These are phyloP conservation scores for Muscidifurax raptorellus DNA, from an alignment of 1,140 invertebrate species.

Conservation along the genomic window DNA sequence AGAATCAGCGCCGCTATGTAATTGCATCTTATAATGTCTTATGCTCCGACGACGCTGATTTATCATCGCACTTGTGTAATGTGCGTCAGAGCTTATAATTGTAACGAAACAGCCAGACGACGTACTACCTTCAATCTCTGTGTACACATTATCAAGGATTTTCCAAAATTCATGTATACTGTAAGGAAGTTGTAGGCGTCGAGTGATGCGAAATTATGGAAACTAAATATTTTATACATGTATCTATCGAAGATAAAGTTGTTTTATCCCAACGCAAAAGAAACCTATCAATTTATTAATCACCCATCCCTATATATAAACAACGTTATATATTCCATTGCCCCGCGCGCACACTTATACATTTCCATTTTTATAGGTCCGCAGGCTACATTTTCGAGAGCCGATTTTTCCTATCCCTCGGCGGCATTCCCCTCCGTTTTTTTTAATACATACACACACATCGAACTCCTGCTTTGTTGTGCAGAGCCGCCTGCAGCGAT, in stretches of 20 bases:
- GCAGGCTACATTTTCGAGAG: background rate
- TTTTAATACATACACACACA: background rate
- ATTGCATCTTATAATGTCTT: conserved; percentile 34
- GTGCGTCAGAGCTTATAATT: background rate
- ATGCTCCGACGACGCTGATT: conserved; percentile 23
- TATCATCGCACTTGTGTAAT: background rate
- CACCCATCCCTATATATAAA: too few species aligned
- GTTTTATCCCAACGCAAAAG: too few species aligned
- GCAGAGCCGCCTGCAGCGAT: background rate
- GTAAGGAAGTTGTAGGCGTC: too few species aligned
- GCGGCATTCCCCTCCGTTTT: background rate
- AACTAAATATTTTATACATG: too few species aligned
- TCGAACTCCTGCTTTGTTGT: background rate
- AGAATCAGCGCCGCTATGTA: conserved; percentile 3
- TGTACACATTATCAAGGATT: too few species aligned
- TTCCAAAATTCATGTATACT: too few species aligned
- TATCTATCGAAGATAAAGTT: too few species aligned
- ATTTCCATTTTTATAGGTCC: conserved; percentile 24
- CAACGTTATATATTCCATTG: too few species aligned
- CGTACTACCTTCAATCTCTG: too few species aligned
- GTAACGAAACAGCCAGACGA: conserved; percentile 8
- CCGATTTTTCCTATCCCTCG: background rate
- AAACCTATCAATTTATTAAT: too few species aligned
- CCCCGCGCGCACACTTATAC: too few species aligned
- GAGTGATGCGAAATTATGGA: too few species aligned